Evolutionary conservation across 2,113 vertebrate genomes (phyloP).

Genomic region (Microtus richardsoni): DNA sequence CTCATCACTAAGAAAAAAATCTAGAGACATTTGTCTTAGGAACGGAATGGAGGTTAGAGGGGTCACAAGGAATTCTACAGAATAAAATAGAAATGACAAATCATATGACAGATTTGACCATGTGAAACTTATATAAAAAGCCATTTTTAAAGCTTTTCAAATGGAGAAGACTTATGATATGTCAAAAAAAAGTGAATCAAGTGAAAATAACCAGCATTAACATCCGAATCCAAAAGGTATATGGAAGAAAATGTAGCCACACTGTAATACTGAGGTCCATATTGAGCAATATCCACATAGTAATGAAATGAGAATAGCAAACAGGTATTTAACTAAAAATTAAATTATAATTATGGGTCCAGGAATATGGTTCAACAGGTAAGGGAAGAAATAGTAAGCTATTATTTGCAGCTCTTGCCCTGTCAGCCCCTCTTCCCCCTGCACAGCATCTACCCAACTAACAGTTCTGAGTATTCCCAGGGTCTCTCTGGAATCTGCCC

Average conservation of each 20-base stretch:
- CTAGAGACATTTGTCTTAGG: background rate
- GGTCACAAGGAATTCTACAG: conserved; percentile 29
- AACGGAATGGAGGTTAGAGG: background rate
- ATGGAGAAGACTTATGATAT: background rate
- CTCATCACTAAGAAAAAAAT: background rate
- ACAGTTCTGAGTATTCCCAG: background rate
- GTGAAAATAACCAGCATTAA: conserved; percentile 52
- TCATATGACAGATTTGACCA: conserved; percentile 48
- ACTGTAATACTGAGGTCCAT: background rate
- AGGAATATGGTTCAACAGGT: background rate
- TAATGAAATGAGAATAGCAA: conserved; percentile 13
- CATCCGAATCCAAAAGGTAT: background rate
- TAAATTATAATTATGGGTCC: conserved; percentile 39
- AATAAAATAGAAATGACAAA: conserved; percentile 56
- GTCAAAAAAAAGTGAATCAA: conserved; percentile 51
- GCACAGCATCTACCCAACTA: background rate
- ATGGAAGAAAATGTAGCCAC: conserved; percentile 15
- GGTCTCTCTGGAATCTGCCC: background rate
- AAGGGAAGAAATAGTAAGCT: background rate
- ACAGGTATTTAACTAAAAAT: conserved; percentile 35
- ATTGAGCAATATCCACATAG: background rate
- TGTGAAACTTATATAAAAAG: conserved; percentile 43
- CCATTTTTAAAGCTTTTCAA: conserved; percentile 25
- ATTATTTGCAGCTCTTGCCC: background rate
- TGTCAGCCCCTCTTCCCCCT: background rate